These are phyloP conservation scores for Philotrypesis tridentata DNA, from an alignment of 1,140 invertebrate genomes.

Conservation along the genomic window DNA sequence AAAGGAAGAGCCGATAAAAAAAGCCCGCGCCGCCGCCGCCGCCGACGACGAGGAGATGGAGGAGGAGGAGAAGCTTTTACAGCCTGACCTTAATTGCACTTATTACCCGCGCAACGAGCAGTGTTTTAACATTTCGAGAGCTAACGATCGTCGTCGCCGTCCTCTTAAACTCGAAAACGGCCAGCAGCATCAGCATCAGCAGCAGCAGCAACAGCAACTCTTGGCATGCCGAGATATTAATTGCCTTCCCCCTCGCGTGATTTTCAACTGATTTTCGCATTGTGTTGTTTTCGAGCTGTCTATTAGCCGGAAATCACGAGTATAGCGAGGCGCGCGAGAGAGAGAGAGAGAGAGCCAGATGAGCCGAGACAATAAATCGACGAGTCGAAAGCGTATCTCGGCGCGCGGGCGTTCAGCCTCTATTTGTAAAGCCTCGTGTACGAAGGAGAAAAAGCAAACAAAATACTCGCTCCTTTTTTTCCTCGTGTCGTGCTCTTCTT, in stretches of 20 bases:
- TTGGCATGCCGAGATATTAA: conserved; percentile 19
- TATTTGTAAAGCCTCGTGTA: conserved; percentile 46
- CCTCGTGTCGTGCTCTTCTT: neutral
- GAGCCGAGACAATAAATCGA: too few relatives aligned
- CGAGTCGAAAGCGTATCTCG: conserved; percentile 6
- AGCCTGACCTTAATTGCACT: conserved; percentile 62
- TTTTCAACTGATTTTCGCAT: conserved; percentile 9
- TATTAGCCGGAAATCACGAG: neutral
- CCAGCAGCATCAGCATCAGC: too few relatives aligned
- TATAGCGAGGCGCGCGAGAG: conserved; percentile 10
- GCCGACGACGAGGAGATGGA: too few relatives aligned
- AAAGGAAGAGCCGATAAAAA: conserved; percentile 46
- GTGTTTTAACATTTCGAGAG: conserved; percentile 55
- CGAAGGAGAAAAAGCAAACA: conserved; percentile 45
- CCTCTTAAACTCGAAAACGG: conserved; percentile 12
- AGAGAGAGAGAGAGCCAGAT: neutral
- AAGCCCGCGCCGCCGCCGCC: too few relatives aligned
- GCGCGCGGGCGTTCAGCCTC: neutral
- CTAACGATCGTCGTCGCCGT: conserved; percentile 51
- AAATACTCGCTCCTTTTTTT: neutral
- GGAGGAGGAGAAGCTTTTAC: conserved; percentile 54
- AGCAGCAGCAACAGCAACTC: too few relatives aligned
- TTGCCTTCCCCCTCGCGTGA: conserved; percentile 39
- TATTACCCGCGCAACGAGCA: conserved; percentile 59
- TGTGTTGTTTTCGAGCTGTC: neutral